These are phyloP conservation scores for Ammospiza maritima DNA, from an alignment of 2,797 vertebrate genomes.

Conservation along the genomic window DNA sequence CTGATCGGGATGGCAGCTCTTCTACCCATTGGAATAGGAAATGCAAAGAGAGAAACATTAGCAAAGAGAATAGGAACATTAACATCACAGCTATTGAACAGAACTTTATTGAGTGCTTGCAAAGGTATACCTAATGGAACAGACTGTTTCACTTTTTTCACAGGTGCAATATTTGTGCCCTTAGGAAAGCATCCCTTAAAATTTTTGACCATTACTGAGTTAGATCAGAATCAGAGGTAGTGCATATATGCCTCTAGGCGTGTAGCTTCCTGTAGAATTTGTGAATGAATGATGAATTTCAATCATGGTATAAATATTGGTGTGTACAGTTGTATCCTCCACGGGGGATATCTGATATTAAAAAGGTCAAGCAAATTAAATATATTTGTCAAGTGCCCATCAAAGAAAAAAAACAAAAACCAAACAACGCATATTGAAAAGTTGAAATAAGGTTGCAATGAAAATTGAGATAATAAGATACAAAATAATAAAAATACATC, in stretches of 20 bases:
- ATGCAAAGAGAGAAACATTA: neutral
- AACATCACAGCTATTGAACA: neutral
- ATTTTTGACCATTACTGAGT: neutral
- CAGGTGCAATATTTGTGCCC: neutral
- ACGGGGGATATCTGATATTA: neutral
- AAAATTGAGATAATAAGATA: neutral
- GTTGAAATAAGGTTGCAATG: neutral
- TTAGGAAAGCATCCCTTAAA: neutral
- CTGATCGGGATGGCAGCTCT: neutral
- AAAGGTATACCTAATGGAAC: neutral
- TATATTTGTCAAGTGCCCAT: constrained; percentile 11
- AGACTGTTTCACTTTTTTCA: neutral
- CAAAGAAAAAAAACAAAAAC: neutral
- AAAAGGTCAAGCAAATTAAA: neutral
- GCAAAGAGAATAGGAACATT: neutral
- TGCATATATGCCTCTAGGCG: neutral
- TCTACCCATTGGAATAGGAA: neutral
- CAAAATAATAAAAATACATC: neutral
- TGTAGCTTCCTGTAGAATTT: neutral
- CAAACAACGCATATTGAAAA: neutral
- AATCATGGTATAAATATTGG: neutral
- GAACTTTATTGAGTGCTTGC: neutral
- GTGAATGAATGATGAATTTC: neutral
- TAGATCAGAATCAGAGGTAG: neutral
- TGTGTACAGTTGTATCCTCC: neutral